These are phyloP conservation scores for Tanytarsus gracilentus DNA, from an alignment of 2,888 invertebrate species.

Conservation along the genomic window DNA sequence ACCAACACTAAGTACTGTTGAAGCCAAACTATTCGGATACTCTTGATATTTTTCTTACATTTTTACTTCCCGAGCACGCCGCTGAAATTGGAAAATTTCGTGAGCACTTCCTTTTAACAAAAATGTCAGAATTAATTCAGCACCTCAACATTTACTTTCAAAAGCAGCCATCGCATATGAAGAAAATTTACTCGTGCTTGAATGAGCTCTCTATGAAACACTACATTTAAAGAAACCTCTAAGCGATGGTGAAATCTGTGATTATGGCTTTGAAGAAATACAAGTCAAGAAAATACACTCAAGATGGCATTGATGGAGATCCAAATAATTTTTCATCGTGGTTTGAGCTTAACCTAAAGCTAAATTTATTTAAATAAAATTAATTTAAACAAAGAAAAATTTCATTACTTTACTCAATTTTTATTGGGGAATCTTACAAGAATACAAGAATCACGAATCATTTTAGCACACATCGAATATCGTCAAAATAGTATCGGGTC, in stretches of 20 bases:
- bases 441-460: too few species aligned
- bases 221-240: slow-evolving; percentile 21
- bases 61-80: slow-evolving; percentile 75
- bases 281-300: too few species aligned
- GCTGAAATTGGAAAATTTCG: slow-evolving; percentile 68
- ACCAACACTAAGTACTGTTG: too few species aligned
- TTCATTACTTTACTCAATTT: too few species aligned
- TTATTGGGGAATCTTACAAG: too few species aligned
- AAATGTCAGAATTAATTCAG: slow-evolving; percentile 67
- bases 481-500: slow-evolving; percentile 90
- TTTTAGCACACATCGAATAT: too few species aligned
- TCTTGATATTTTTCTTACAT: slow-evolving; percentile 72
- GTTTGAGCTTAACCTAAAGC: too few species aligned
- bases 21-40: slow-evolving; percentile 62
- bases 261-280: slow-evolving; percentile 36
- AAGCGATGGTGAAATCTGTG: slow-evolving; percentile 23
- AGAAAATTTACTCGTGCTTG: slow-evolving; percentile 41
- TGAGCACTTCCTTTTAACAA: slow-evolving; percentile 64
- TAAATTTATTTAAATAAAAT: too few species aligned
- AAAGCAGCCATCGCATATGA: slow-evolving; percentile 43
- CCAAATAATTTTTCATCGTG: slow-evolving; percentile 35
- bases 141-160: slow-evolving; percentile 55
- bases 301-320: slow-evolving; percentile 36
- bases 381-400: too few species aligned
- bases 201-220: slow-evolving; percentile 39